phyloP scores from a whole-genome alignment of 2,797 vertebrate species.

The Podarcis siculus region DNA sequence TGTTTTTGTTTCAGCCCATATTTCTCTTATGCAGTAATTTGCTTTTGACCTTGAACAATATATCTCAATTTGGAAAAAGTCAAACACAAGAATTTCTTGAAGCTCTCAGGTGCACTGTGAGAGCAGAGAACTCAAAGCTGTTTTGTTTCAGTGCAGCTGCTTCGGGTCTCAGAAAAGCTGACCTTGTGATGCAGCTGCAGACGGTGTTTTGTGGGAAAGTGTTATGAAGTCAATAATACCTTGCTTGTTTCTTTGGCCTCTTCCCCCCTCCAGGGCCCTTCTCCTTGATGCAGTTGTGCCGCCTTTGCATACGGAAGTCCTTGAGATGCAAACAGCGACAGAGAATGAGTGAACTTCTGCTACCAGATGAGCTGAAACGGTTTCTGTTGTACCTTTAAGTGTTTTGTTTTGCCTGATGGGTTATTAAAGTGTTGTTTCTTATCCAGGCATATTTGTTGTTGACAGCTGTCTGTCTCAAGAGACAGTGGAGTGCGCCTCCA shows the following conservation, averaged over 20 bases:
- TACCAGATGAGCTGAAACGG: conserved; percentile 81
- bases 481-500: too few species aligned
- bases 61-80: neutral
- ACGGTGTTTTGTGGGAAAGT: neutral
- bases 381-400: conserved; percentile 79
- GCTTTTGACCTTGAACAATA: neutral
- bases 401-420: neutral
- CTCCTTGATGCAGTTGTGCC: conserved; percentile 85
- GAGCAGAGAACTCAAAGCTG: neutral
- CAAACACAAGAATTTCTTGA: neutral
- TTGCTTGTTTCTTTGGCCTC: conserved; percentile 43
- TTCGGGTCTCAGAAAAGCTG: neutral
- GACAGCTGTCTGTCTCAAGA: too few species aligned
- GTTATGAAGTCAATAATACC: conserved; percentile 7
- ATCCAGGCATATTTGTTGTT: neutral
- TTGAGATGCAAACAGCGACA: conserved; percentile 80
- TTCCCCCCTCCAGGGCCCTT: conserved; percentile 76
- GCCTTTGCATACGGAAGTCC: conserved; percentile 83
- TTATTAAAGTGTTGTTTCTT: conserved; percentile 15
- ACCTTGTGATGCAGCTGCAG: neutral
- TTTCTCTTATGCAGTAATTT: neutral
- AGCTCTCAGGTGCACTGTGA: neutral
- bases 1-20: neutral
- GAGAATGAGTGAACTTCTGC: conserved; percentile 76
- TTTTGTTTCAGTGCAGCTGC: conserved; percentile 1